These are phyloP conservation scores for Galeopsomyia nigrocyanea DNA, from an alignment of 2,888 invertebrate species.

Conservation along the genomic window DNA sequence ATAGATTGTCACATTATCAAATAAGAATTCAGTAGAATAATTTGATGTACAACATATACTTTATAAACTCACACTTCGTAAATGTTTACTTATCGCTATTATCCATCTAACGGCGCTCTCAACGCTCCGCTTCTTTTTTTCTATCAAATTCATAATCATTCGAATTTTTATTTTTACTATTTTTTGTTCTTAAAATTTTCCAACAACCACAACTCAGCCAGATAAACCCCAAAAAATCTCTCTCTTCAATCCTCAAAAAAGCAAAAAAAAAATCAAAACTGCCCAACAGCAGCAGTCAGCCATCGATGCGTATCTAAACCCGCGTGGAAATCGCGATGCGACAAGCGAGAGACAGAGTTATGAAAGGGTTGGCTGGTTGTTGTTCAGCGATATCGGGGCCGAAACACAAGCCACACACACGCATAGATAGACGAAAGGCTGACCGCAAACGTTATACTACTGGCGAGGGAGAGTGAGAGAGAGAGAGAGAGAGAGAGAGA, in stretches of 20 bases:
- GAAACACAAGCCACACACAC: slow-evolving; percentile 13
- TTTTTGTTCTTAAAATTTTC: background rate
- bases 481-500: slow-evolving; percentile 13
- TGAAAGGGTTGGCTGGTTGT: slow-evolving; percentile 16
- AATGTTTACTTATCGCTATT: too few relatives aligned
- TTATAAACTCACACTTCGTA: too few relatives aligned
- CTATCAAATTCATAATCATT: too few relatives aligned
- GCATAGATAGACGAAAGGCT: slow-evolving; percentile 6
- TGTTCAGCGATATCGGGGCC: slow-evolving; percentile 17
- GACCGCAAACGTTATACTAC: background rate
- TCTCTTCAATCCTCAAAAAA: background rate
- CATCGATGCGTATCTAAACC: too few relatives aligned
- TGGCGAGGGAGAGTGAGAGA: background rate
- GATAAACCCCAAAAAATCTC: background rate
- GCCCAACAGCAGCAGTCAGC: background rate
- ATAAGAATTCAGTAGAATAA: too few relatives aligned
- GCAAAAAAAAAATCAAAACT: slow-evolving; percentile 2
- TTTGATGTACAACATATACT: too few relatives aligned
- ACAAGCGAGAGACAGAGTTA: slow-evolving; percentile 36
- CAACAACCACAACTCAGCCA: background rate
- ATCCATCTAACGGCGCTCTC: too few relatives aligned
- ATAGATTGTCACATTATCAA: too few relatives aligned
- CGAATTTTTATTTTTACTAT: too few relatives aligned
- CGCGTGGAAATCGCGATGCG: too few relatives aligned
- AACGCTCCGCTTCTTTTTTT: too few relatives aligned